Conservation (phyloP, 1,140 invertebrate species). For the Delia radicum region DNA sequence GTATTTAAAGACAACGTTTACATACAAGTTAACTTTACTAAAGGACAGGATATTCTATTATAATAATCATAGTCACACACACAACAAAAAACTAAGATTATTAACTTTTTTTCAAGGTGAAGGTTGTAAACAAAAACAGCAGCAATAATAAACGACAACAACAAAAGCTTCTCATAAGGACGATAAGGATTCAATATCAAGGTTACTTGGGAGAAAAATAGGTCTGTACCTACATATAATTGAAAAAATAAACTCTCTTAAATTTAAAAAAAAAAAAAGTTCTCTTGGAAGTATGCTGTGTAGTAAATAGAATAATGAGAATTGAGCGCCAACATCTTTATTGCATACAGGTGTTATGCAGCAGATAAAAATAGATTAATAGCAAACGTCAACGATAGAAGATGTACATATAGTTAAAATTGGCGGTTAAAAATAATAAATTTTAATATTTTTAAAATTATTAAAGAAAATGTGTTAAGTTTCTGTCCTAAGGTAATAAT, state of each 20-base stretch:
- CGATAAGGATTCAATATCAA: constrained; percentile 10
- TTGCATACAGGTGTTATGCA: background rate
- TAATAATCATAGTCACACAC: background rate
- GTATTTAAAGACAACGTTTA: too few relatives aligned
- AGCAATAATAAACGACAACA: constrained; percentile 6
- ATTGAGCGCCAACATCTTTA: background rate
- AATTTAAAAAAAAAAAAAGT: background rate
- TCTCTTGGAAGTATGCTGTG: background rate
- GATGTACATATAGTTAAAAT: background rate
- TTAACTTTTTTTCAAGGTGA: too few relatives aligned
- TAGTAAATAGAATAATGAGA: background rate
- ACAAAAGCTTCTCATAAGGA: constrained; percentile 1
- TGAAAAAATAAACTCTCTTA: background rate
- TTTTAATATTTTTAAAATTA: too few relatives aligned
- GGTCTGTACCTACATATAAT: background rate
- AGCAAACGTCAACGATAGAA: background rate
- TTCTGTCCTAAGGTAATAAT: too few relatives aligned
- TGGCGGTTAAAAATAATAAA: too few relatives aligned
- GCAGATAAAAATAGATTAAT: constrained; percentile 2
- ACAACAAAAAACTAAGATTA: too few relatives aligned
- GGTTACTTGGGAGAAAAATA: background rate
- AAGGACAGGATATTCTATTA: background rate
- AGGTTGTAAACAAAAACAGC: background rate
- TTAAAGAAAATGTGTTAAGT: too few relatives aligned
- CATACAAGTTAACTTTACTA: too few relatives aligned